phyloP scores from a whole-genome alignment of 2,888 invertebrate species.

The Brenthis hecate region DNA sequence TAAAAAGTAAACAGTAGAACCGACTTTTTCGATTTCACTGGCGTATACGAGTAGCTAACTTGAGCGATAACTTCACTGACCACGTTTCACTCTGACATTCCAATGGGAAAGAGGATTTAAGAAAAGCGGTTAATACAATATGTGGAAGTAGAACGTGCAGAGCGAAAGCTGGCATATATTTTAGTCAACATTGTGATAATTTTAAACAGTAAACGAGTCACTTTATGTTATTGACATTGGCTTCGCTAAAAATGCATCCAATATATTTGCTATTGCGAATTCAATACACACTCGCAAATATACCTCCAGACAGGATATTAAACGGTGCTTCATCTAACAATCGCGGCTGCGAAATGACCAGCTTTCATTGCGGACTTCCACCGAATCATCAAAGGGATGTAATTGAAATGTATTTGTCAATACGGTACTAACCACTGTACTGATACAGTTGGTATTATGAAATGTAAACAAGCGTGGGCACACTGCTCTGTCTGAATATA shows the following conservation, averaged over 20 bases:
- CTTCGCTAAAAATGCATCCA: background rate
- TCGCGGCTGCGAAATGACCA: constrained; percentile 3
- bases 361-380: constrained; percentile 10
- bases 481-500: constrained; percentile 3
- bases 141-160: too few relatives aligned
- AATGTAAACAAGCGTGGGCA: background rate
- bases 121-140: too few relatives aligned
- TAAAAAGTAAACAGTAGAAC: too few relatives aligned
- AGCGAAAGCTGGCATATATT: too few relatives aligned
- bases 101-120: too few relatives aligned
- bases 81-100: too few relatives aligned
- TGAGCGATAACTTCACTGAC: too few relatives aligned
- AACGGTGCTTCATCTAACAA: constrained; percentile 16
- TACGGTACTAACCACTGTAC: constrained; percentile 14
- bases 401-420: constrained; percentile 28
- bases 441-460: background rate
- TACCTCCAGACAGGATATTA: constrained; percentile 16
- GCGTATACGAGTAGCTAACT: too few relatives aligned
- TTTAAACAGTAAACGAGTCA: too few relatives aligned
- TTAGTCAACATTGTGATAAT: too few relatives aligned
- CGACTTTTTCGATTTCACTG: too few relatives aligned
- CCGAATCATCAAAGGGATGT: constrained; percentile 25
- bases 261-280: background rate
- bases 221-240: too few relatives aligned
- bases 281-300: background rate